These are phyloP conservation scores for Trachurus trachurus DNA, from an alignment of 2,797 vertebrate species.

Conservation along the genomic window DNA sequence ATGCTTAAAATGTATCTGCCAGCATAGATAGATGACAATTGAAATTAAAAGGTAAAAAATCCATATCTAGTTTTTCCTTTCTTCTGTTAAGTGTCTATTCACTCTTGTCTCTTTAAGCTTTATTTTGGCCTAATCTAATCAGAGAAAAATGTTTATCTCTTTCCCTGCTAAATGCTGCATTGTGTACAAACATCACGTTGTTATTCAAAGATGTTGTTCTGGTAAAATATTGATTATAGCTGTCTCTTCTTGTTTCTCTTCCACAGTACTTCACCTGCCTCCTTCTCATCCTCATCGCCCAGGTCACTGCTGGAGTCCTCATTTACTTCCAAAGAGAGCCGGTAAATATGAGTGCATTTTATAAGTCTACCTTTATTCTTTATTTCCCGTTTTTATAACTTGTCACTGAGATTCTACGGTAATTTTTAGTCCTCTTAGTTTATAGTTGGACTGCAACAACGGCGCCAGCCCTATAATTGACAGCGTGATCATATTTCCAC, in stretches of 20 bases:
- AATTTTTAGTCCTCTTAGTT: background rate
- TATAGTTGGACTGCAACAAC: background rate
- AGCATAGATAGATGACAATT: background rate
- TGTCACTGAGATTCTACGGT: background rate
- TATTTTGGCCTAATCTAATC: background rate
- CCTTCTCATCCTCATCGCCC: slow-evolving; percentile 92
- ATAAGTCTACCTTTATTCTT: background rate
- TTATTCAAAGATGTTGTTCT: too few species aligned
- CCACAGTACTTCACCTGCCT: slow-evolving; percentile 94
- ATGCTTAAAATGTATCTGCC: background rate
- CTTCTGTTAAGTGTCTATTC: background rate
- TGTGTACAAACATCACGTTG: background rate
- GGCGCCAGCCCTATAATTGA: too few species aligned
- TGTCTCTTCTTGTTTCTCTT: slow-evolving; percentile 1
- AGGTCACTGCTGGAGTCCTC: slow-evolving; percentile 90
- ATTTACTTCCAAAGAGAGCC: slow-evolving; percentile 91
- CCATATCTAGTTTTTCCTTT: too few species aligned
- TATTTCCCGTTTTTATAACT: background rate
- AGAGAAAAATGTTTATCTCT: background rate
- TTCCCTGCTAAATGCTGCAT: background rate
- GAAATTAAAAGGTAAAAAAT: too few species aligned
- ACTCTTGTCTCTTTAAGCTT: background rate
- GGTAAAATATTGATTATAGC: too few species aligned
- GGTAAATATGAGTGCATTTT: slow-evolving; percentile 71
- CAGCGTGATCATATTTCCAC: too few species aligned